Evolutionary conservation across 2,888 invertebrate genomes (phyloP), one percentile per base, ranked within the genome.

Genomic region (Drosophila setosimentum): DNA sequence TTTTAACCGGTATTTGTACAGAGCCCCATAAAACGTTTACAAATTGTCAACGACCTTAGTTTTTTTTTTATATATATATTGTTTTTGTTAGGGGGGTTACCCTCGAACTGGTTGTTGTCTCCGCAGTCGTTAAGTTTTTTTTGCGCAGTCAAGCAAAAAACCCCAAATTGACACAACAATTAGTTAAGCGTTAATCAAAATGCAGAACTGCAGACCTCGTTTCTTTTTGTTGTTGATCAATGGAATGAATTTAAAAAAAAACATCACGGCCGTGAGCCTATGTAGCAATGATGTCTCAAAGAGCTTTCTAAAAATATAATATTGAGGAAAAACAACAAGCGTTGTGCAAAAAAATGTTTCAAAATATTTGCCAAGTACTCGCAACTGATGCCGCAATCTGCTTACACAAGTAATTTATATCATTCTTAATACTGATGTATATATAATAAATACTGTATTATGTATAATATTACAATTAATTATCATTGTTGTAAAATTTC

Each of bases 101-200:
- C 54, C 67, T 57, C 33, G 51, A 73, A 73, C 78, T 78, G 73
- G 87, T 89, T 86, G 72, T 69, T 59, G 66, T 69, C 62, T 69
- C 42, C 71, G 72, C 66, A 74, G 76, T 80, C 72, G 66, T 83
- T 85, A 70, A 71, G 73, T 86, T 61, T 82, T 61, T 82, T 45
- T 24, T 75, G 67, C 66, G 57, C 71, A 63, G 60, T 75, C 51
- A 59, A 68, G 60, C 68, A 64, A 76, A 76, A 80, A 79, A 76
- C 68, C 64, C 55, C 60, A 57, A 59, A 60, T 73, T 87, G 72
- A 81, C 82, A 81, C 66, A 70, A 58, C 70, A 79, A 90, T 85
- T 85, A 85, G 90, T 71, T 58, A 73, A 76, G 70, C 69, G 88
- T 85, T 85, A 85, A 85, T 84, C 73, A 72, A 87, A 76, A 73